phyloP scores from a whole-genome alignment of 2,888 invertebrate genomes.

The Elaeidobius kamerunicus region DNA sequence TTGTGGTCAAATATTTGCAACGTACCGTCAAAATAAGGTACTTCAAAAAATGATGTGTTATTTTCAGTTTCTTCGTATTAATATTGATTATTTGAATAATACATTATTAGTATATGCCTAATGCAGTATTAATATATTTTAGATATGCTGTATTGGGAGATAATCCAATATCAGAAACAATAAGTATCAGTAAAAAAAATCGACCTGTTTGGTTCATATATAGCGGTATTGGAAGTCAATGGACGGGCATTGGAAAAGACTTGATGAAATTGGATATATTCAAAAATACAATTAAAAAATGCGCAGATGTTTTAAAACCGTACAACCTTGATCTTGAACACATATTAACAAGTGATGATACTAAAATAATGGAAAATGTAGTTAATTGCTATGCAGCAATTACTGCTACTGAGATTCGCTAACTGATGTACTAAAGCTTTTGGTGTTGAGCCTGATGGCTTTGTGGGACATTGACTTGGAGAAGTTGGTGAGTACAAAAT shows the following conservation, averaged over 20 bases:
- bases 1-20: no score
- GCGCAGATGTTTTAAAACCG: slow-evolving; percentile 52
- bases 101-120: background rate
- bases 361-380: slow-evolving; percentile 52
- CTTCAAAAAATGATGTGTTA: no score
- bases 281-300: slow-evolving; percentile 54
- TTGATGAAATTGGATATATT: slow-evolving; percentile 59
- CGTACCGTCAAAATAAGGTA: no score
- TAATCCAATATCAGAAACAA: slow-evolving; percentile 24
- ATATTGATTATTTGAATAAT: no score
- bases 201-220: slow-evolving; percentile 63
- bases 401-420: slow-evolving; percentile 65
- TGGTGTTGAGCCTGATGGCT: slow-evolving; percentile 82
- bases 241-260: slow-evolving; percentile 61
- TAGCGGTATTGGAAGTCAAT: slow-evolving; percentile 67
- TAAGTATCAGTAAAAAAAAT: slow-evolving; percentile 10
- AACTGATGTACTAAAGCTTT: slow-evolving; percentile 73
- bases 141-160: slow-evolving; percentile 34
- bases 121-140: background rate
- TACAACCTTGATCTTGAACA: slow-evolving; percentile 55
- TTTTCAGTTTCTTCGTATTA: no score
- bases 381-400: slow-evolving; percentile 59
- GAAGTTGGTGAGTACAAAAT: slow-evolving; percentile 63
- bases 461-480: slow-evolving; percentile 90
- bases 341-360: slow-evolving; percentile 52